Evolutionary conservation across 2,797 vertebrate genomes (phyloP).

Genomic region (Cyprinodon diabolis): DNA sequence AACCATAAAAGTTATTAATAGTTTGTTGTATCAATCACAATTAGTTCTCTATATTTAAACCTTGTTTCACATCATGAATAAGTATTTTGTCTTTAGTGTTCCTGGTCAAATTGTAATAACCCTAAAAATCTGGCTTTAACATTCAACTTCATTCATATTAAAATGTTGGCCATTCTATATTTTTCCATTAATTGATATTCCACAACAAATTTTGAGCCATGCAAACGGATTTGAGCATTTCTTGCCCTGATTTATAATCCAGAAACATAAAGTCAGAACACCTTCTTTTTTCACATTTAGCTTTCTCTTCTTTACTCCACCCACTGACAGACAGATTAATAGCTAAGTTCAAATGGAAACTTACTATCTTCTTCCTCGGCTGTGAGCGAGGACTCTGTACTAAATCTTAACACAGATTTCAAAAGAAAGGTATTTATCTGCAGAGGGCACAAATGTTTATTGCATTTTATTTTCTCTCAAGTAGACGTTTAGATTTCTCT

Average conservation of each 20-base stretch:
- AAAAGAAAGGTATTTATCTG: neutral
- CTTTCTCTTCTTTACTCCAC: neutral
- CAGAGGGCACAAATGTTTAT: neutral
- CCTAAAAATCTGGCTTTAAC: neutral
- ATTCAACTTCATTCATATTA: neutral
- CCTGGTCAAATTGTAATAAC: neutral
- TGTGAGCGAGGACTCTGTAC: neutral
- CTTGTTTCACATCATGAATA: neutral
- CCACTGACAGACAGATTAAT: neutral
- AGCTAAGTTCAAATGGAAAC: neutral
- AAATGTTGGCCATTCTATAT: neutral
- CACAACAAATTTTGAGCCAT: neutral
- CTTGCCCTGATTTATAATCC: neutral
- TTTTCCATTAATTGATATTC: neutral
- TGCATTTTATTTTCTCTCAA: slow-evolving; percentile 1
- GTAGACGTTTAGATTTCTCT: slow-evolving; percentile 8
- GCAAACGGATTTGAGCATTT: neutral
- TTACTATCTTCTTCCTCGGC: neutral
- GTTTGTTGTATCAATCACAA: neutral
- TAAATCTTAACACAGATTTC: neutral
- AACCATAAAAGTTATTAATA: neutral
- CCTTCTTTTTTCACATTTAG: neutral
- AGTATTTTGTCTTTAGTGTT: neutral
- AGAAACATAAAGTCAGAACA: neutral
- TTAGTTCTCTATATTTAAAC: neutral